phyloP scores from a whole-genome alignment of 2,113 vertebrate species.

The Ptilonorhynchus violaceus region DNA sequence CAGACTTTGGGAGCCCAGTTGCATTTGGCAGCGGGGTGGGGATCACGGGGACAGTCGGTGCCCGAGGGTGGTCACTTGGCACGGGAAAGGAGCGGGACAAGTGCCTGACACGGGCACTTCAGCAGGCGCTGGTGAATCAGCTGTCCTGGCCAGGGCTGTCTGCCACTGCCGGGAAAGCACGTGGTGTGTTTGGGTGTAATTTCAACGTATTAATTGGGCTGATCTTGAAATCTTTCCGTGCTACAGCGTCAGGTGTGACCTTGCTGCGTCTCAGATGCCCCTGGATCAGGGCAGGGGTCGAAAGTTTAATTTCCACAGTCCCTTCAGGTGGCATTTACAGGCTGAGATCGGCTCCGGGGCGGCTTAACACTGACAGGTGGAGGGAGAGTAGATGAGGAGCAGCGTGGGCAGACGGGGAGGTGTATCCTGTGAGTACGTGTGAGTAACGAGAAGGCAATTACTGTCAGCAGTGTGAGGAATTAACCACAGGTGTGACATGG shows the following conservation, averaged over 20 bases:
- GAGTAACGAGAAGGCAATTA: neutral
- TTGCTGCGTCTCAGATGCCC: fast-evolving
- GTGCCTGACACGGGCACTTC: neutral
- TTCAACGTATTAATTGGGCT: neutral
- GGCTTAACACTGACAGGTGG: neutral
- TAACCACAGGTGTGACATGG: neutral
- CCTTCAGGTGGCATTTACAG: neutral
- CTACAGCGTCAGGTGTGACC: neutral
- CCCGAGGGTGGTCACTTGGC: neutral
- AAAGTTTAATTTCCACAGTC: neutral
- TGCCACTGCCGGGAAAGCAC: neutral
- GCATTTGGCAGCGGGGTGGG: neutral
- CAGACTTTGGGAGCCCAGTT: neutral
- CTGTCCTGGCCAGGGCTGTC: neutral
- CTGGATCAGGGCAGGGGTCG: neutral
- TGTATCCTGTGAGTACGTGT: fast-evolving
- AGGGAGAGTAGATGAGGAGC: neutral
- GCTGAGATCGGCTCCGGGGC: neutral
- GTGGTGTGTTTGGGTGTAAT: fast-evolving
- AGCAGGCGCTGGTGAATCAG: neutral
- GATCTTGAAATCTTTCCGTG: neutral
- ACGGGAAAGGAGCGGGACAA: neutral
- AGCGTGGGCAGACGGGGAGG: neutral
- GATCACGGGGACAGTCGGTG: neutral
- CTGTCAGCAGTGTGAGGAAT: neutral